phyloP scores from a whole-genome alignment of 2,888 invertebrate genomes.

The Acanthosepion lycidas region DNA sequence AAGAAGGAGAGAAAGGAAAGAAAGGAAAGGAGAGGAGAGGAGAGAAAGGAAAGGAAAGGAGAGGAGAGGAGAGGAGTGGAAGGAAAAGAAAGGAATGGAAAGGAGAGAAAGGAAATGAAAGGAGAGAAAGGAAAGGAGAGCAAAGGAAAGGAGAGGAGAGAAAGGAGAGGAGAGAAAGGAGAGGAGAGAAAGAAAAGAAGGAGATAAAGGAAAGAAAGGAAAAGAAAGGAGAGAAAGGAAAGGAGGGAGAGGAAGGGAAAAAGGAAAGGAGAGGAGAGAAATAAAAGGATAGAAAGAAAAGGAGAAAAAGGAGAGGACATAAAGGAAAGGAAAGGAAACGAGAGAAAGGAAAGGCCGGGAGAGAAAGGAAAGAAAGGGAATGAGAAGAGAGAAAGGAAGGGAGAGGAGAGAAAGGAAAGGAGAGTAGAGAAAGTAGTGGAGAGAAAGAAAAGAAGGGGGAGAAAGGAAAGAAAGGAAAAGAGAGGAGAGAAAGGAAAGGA shows the following conservation, averaged over 20 bases:
- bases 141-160: background rate
- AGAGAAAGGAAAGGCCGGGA: background rate
- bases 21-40: no score
- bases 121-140: background rate
- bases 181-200: no score
- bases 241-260: no score
- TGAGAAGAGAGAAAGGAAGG: background rate
- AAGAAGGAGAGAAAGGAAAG: background rate
- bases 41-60: background rate
- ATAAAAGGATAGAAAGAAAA: background rate
- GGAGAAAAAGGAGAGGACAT: background rate
- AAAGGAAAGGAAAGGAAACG: background rate
- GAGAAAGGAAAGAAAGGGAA: background rate
- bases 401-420: background rate
- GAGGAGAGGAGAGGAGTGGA: background rate
- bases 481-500: background rate
- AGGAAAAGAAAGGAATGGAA: background rate
- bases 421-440: background rate
- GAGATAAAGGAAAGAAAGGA: no score
- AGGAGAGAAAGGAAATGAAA: accelerated
- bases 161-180: background rate
- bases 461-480: background rate
- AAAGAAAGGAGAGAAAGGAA: no score
- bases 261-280: no score
- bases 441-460: background rate